Conservation (phyloP, 2,888 invertebrate species). For the Ornithoptera priamus region DNA sequence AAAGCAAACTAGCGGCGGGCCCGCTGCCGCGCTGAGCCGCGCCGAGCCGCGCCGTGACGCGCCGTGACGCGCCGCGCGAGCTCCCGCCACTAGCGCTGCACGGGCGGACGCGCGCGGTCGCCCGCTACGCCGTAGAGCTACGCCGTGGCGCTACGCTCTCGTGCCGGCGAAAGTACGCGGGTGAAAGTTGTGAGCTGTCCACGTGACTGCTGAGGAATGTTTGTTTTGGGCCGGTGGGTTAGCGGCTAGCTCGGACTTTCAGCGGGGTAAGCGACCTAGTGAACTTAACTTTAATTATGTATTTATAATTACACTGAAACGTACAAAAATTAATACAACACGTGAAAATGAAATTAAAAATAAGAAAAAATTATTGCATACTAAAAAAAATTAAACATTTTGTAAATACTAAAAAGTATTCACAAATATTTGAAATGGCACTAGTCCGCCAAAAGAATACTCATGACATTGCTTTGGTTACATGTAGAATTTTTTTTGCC, state of each 20-base stretch:
- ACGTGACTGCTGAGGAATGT: slow-evolving; percentile 21
- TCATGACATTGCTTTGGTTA: too few relatives aligned
- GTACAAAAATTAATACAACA: too few relatives aligned
- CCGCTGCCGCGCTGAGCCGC: slow-evolving; percentile 4
- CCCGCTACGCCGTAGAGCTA: slow-evolving; percentile 46
- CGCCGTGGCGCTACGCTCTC: not conserved
- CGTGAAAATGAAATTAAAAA: too few relatives aligned
- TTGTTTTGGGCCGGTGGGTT: slow-evolving; percentile 9
- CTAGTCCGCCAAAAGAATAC: too few relatives aligned
- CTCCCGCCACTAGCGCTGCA: slow-evolving; percentile 57
- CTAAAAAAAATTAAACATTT: too few relatives aligned
- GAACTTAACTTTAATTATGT: not conserved
- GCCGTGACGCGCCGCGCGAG: slow-evolving; percentile 29
- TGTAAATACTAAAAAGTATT: too few relatives aligned
- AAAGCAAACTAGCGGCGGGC: not conserved
- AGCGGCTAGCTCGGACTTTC: not conserved
- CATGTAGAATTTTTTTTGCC: too few relatives aligned
- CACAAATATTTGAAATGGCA: too few relatives aligned
- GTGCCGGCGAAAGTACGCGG: slow-evolving; percentile 51
- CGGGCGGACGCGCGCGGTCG: slow-evolving; percentile 56
- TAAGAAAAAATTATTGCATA: too few relatives aligned
- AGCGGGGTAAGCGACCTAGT: slow-evolving; percentile 11
- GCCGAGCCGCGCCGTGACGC: not conserved
- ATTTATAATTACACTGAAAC: too few relatives aligned
- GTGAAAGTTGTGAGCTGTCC: slow-evolving; percentile 29